Percentiles rank a stretch among this genome's conserved stretches.
Evolutionary conservation across 2,888 invertebrate genomes (phyloP).

Genomic region (Branchipolynoe longqiensis): DNA sequence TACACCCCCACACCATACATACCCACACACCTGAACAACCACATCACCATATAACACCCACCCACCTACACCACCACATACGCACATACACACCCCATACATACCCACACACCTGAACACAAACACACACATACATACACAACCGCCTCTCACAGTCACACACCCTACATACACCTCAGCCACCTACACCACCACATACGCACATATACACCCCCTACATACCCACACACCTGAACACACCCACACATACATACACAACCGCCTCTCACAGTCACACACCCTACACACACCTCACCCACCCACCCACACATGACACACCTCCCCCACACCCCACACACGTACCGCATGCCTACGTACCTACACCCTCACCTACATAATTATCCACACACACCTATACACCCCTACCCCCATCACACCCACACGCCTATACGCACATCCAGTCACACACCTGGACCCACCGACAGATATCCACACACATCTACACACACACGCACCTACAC

Average conservation of each 20-base stretch:
- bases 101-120: too few relatives aligned
- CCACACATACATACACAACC: not conserved
- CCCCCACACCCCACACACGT: not conserved
- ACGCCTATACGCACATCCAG: not conserved
- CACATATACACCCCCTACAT: too few relatives aligned
- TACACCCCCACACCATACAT: too few relatives aligned
- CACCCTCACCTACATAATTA: not conserved
- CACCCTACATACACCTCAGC: too few relatives aligned
- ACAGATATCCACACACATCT: not conserved
- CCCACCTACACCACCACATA: too few relatives aligned
- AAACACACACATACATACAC: too few relatives aligned
- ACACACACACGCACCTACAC: not conserved
- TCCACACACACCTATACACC: not conserved
- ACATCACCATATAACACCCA: too few relatives aligned
- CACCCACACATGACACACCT: not conserved
- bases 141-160: too few relatives aligned
- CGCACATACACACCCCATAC: too few relatives aligned
- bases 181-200: too few relatives aligned
- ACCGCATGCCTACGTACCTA: too few relatives aligned
- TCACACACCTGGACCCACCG: not conserved
- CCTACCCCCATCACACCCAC: not conserved
- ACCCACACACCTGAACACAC: not conserved
- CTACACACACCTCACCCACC: not conserved
- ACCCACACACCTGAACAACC: too few relatives aligned
- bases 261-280: not conserved